Base-by-base conservation (phyloP, 2,888 invertebrate species). In the Notodonta dromedarius region DNA sequence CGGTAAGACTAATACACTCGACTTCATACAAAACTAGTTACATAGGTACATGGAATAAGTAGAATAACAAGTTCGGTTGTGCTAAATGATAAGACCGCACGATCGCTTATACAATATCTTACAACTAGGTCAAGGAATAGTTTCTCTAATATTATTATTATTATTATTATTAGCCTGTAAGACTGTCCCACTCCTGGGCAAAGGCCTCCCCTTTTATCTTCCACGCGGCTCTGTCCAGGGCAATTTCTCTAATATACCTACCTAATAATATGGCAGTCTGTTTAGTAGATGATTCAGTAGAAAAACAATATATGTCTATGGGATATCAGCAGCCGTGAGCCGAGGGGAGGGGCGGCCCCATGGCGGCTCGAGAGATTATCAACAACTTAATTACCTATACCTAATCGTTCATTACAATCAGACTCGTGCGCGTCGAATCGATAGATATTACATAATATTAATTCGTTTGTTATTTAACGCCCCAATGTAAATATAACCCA, bases 221-320 rank as follows among this genome's bases (percentile, higher is more conserved):
- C n/a, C n/a, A n/a, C n/a, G n/a, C n/a, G n/a, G n/a, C n/a, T n/a
- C n/a, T n/a, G n/a, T n/a, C n/a, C n/a, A n/a, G n/a, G n/a, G n/a
- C n/a, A n/a, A n/a, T 62, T 56, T 64, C 24, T 55, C 13, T 53
- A 53, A 7, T 53, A 53, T 74, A 70, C 16, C 74, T 76, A 77
- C 73, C 82, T 78, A 71, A 69, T 70, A 80, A 84, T 84, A 87
- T 87, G 87, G 87, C 87, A 87, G 87, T 85, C 84, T 79, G 82
- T 66, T 73, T 80, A 78, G 77, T 77, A 63, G 56, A 60, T 62
- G 66, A 52, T 69, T 63, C 42, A 59, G 59, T 70, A 71, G 54
- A 62, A 69, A 71, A 69, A 73, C 63, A 60, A 46, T 46, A 60
- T 64, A 65, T 46, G 66, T 60, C 63, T 60, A 11, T 42, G 42